Percentiles rank a stretch among this genome's conserved stretches.
Conservation (phyloP, 1,140 invertebrate genomes). For the Adelges cooleyi region DNA sequence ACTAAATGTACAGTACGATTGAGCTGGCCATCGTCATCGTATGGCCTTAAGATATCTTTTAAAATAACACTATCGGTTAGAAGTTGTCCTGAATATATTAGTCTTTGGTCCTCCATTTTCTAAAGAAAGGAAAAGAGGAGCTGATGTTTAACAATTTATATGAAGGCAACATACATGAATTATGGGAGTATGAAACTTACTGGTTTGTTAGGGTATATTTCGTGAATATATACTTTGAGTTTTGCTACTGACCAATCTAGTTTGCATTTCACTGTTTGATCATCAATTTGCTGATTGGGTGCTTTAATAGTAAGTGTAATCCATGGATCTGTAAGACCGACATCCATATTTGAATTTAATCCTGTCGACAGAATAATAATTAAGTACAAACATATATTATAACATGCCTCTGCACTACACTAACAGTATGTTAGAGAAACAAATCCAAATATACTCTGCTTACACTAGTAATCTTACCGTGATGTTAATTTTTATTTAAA, state of each 20-base stretch:
- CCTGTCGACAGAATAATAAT: background rate
- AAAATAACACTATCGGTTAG: slow-evolving; percentile 60
- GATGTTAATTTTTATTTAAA: too few species aligned
- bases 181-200: slow-evolving; percentile 55
- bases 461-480: too few species aligned
- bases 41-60: slow-evolving; percentile 66
- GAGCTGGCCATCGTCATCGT: slow-evolving; percentile 54
- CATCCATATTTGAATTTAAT: slow-evolving; percentile 13
- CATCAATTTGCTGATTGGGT: slow-evolving; percentile 77
- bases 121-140: slow-evolving; percentile 40
- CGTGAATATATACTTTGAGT: slow-evolving; percentile 68
- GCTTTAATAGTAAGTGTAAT: slow-evolving; percentile 72
- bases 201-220: slow-evolving; percentile 80
- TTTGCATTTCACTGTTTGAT: slow-evolving; percentile 69
- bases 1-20: slow-evolving; percentile 73
- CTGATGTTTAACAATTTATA: background rate
- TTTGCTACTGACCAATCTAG: slow-evolving; percentile 71
- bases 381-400: too few species aligned
- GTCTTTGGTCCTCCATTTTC: slow-evolving; percentile 67
- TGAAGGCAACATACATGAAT: background rate
- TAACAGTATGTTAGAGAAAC: background rate
- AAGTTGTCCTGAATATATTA: slow-evolving; percentile 83
- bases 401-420: background rate
- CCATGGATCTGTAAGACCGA: background rate
- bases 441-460: too few species aligned